A percentile compares a stretch with the other conserved stretches of the same genome.
Evolutionary conservation across 2,797 vertebrate genomes (phyloP).

Genomic region (Sibirionetta formosa): DNA sequence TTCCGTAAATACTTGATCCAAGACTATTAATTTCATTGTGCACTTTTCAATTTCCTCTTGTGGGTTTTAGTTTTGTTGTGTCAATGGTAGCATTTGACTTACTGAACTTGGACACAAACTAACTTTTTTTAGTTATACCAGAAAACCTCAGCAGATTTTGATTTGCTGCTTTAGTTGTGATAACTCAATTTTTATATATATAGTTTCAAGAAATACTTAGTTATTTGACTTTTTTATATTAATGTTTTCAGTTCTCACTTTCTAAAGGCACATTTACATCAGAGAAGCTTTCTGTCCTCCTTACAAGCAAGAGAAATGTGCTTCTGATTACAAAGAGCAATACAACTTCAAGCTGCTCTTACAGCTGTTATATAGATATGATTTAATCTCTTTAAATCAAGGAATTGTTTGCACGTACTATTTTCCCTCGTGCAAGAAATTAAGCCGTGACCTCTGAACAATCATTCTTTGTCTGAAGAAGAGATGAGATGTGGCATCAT

Average conservation of each 20-base stretch:
- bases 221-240: constrained; percentile 82
- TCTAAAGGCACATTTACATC: constrained; percentile 83
- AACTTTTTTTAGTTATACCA: constrained; percentile 82
- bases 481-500: constrained; percentile 14
- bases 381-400: constrained; percentile 12
- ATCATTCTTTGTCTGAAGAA: constrained; percentile 33
- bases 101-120: constrained; percentile 81
- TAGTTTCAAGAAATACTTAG: constrained; percentile 82
- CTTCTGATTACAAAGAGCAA: constrained; percentile 44
- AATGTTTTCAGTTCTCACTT: constrained; percentile 79
- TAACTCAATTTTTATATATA: constrained; percentile 82
- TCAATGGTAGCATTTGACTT: constrained; percentile 82
- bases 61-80: constrained; percentile 83
- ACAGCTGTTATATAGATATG: background rate
- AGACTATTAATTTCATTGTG: constrained; percentile 86
- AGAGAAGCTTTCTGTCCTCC: constrained; percentile 61
- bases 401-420: background rate
- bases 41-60: constrained; percentile 85
- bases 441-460: constrained; percentile 56
- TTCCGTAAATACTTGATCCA: constrained; percentile 87
- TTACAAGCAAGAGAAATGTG: constrained; percentile 44
- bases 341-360: constrained; percentile 7
- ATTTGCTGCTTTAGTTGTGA: constrained; percentile 89
- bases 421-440: background rate
- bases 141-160: constrained; percentile 86